These are phyloP conservation scores for Nephrotoma guestfalica DNA, from an alignment of 2,888 invertebrate species.

Conservation along the genomic window DNA sequence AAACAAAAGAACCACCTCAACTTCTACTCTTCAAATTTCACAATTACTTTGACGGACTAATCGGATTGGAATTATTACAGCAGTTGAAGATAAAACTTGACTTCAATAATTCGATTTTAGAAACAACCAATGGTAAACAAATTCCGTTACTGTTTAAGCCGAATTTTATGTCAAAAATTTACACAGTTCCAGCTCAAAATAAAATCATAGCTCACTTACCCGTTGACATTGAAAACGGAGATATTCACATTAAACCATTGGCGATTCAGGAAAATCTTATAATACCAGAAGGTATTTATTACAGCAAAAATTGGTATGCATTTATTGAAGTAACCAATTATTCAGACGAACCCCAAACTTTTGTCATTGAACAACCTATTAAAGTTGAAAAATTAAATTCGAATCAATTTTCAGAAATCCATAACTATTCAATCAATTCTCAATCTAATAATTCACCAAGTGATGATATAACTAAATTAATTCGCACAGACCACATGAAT, in stretches of 20 bases:
- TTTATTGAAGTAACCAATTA: constrained; percentile 10
- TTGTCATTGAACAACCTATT: background rate
- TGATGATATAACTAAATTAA: background rate
- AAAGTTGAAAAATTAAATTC: too few relatives aligned
- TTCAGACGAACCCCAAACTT: background rate
- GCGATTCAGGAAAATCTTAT: too few relatives aligned
- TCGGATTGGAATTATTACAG: constrained; percentile 13
- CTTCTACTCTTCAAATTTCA: constrained; percentile 7
- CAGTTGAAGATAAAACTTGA: constrained; percentile 10
- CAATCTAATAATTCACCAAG: background rate
- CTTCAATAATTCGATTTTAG: constrained; percentile 8
- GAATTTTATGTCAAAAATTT: constrained; percentile 10
- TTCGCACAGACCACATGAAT: constrained; percentile 12
- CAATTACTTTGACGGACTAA: constrained; percentile 13
- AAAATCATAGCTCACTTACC: too few relatives aligned
- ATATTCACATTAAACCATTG: too few relatives aligned
- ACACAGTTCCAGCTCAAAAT: background rate
- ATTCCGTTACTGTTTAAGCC: constrained; percentile 7
- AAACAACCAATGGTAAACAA: background rate
- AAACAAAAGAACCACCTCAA: too few relatives aligned
- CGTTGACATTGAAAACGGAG: too few relatives aligned
- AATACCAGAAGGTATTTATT: constrained; percentile 8
- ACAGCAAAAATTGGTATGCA: constrained; percentile 8
- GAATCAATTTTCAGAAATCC: background rate
- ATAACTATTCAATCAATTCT: constrained; percentile 2